phyloP scores from a whole-genome alignment of 2,113 vertebrate species.

The Psittacula cyanocephala region DNA sequence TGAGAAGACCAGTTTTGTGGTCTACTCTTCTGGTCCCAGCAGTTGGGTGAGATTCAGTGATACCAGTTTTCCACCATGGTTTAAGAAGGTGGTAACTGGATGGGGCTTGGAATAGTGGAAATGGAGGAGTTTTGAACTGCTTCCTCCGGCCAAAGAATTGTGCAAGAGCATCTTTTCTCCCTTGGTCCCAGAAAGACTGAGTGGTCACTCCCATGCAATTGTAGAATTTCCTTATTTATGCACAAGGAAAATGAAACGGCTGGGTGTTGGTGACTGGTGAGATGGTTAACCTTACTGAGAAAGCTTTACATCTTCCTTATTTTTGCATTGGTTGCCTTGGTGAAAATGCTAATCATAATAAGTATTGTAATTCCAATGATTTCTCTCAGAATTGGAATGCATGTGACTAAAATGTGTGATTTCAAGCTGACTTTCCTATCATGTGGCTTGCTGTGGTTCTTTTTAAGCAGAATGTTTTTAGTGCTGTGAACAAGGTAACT shows the following conservation, averaged over 20 bases:
- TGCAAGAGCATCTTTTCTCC: neutral
- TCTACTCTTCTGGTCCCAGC: neutral
- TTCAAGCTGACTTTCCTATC: neutral
- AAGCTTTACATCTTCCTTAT: neutral
- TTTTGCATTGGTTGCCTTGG: neutral
- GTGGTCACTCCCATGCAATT: neutral
- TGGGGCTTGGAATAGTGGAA: neutral
- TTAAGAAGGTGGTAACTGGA: neutral
- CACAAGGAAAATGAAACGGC: neutral
- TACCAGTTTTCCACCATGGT: neutral
- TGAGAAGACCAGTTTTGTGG: neutral
- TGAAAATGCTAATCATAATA: neutral
- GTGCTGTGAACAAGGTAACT: neutral
- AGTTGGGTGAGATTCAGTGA: neutral
- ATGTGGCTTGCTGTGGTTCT: neutral
- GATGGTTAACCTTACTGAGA: neutral
- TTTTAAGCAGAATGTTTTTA: neutral
- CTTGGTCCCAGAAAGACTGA: neutral
- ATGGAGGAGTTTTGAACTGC: neutral
- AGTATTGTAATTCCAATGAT: neutral
- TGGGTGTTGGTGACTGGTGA: neutral
- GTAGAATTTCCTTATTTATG: neutral
- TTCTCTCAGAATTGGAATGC: neutral
- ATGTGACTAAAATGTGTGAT: neutral
- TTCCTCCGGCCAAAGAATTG: neutral